phyloP scores from a whole-genome alignment of 1,140 invertebrate genomes.

The Tigriopus japonicus region DNA sequence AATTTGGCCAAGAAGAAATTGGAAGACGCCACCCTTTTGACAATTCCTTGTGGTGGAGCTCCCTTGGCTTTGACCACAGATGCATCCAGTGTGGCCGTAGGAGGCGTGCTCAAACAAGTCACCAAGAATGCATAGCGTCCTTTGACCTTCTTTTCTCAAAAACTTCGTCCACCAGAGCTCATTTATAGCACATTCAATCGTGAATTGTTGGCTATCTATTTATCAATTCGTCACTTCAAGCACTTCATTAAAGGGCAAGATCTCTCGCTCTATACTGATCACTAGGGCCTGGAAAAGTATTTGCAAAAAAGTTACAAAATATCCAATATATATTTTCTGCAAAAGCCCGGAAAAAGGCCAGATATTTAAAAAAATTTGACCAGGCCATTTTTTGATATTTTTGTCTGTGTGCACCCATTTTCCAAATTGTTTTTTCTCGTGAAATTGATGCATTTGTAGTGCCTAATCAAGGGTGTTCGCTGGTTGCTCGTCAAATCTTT shows the following conservation, averaged over 20 bases:
- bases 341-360: too few species aligned
- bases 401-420: too few species aligned
- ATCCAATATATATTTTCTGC: too few species aligned
- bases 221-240: constrained; percentile 12
- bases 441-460: too few species aligned
- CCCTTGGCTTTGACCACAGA: constrained; percentile 14
- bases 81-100: constrained; percentile 10
- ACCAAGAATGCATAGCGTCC: not conserved
- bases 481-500: too few species aligned
- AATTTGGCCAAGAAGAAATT: constrained; percentile 5
- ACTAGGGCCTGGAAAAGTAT: too few species aligned
- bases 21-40: not conserved
- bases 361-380: too few species aligned
- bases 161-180: constrained; percentile 7
- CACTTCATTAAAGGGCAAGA: constrained; percentile 10
- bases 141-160: constrained; percentile 15
- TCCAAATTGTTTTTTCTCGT: too few species aligned
- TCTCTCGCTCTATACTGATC: constrained; percentile 15
- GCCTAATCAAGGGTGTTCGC: too few species aligned
- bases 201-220: constrained; percentile 16
- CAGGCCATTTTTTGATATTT: too few species aligned
- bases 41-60: not conserved
- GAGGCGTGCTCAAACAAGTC: constrained; percentile 13
- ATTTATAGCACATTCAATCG: constrained; percentile 16
- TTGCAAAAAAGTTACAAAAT: too few species aligned